Evolutionary conservation across 1,140 invertebrate species (phyloP).

Genomic region (Polyergus mexicanus): DNA sequence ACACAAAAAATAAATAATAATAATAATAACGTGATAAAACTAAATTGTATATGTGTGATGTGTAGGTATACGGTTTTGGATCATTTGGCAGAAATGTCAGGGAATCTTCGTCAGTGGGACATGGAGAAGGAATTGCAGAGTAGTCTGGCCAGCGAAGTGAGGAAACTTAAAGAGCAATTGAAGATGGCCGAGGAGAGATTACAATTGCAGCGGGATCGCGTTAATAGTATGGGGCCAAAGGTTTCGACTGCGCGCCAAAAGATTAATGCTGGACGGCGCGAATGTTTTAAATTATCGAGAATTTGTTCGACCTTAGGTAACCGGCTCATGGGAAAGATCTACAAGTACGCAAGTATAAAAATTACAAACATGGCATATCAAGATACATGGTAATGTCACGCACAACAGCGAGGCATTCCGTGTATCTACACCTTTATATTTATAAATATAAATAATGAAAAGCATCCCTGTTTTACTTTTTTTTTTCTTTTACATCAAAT

Average conservation of each 20-base stretch:
- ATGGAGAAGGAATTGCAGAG: conserved; percentile 80
- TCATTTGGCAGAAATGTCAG: conserved; percentile 82
- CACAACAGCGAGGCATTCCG: no score
- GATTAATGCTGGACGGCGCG: conserved; percentile 79
- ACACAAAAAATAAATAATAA: not conserved
- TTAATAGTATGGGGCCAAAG: conserved; percentile 78
- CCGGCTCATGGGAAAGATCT: conserved; percentile 79
- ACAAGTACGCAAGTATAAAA: conserved; percentile 84
- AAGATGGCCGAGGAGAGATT: conserved; percentile 80
- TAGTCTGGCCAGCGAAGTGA: conserved; percentile 76
- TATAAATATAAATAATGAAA: no score
- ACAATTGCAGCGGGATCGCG: conserved; percentile 76
- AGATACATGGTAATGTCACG: no score
- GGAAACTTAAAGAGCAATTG: conserved; percentile 78
- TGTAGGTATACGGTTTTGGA: conserved; percentile 80
- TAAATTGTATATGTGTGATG: conserved; percentile 11
- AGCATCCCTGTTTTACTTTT: no score
- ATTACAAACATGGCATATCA: conserved; percentile 78
- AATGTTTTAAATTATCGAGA: conserved; percentile 81
- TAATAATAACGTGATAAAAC: not conserved
- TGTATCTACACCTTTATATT: no score
- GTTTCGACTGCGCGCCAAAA: conserved; percentile 79
- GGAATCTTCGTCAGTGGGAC: conserved; percentile 81
- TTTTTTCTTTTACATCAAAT: no score
- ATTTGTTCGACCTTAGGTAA: conserved; percentile 82